Conservation (phyloP, 2,888 invertebrate species). For the Pediacus dermestoides region DNA sequence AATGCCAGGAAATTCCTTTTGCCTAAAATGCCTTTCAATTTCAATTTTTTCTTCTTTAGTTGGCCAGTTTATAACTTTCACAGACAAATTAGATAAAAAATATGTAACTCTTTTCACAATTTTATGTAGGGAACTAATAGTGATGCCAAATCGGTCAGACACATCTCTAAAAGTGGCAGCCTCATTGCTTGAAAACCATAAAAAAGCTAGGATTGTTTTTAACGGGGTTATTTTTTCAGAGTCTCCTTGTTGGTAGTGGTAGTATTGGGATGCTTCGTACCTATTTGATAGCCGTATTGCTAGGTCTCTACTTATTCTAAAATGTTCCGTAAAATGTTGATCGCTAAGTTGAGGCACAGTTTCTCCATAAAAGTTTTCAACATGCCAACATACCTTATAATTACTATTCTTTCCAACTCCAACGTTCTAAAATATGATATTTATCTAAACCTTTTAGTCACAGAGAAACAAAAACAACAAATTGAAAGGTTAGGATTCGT, state of each 20-base stretch:
- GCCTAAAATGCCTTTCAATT: constrained; percentile 2
- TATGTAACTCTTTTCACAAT: constrained; percentile 3
- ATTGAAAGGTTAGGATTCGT: too few relatives aligned
- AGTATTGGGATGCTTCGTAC: constrained; percentile 1
- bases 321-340: constrained; percentile 5
- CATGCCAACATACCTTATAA: too few relatives aligned
- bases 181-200: constrained; percentile 6
- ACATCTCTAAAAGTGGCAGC: constrained; percentile 1
- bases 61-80: constrained; percentile 1
- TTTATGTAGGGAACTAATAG: not conserved
- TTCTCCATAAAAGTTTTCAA: constrained; percentile 9
- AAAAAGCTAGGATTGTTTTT: not conserved
- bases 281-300: too few relatives aligned
- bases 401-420: too few relatives aligned
- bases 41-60: not conserved
- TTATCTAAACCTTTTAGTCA: too few relatives aligned
- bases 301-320: constrained; percentile 6
- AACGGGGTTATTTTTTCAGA: constrained; percentile 2
- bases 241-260: constrained; percentile 3
- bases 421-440: too few relatives aligned
- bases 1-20: not conserved
- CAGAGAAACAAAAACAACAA: too few relatives aligned
- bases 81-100: constrained; percentile 1
- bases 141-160: not conserved
- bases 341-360: too few relatives aligned